Base-by-base conservation (phyloP, 2,113 vertebrate genomes). In the Pluvianellus socialis region DNA sequence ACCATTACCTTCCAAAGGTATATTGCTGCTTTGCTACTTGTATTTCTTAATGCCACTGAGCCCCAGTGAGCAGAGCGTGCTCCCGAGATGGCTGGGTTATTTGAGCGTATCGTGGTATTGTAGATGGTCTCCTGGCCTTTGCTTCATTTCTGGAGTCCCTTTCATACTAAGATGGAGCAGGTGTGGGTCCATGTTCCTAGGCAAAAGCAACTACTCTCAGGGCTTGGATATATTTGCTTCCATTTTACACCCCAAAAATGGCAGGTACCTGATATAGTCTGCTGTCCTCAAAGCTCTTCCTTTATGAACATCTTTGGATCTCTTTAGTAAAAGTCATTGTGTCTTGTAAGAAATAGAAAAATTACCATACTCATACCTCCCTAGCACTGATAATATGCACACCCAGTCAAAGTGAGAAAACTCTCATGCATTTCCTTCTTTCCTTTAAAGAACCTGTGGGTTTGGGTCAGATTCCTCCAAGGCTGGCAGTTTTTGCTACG, bases 81-180 rank as follows among this genome's bases (percentile, higher is more conserved):
- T 58, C 42, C 21, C 0, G 2, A 49, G 47, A 59, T 55, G 49
- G 17, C 26, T 9, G 27, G 18, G 11, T 75, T 50, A 68, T 71
- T 79, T 0, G 4, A 76, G 30, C 1, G 0, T 55, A 11, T 59
- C 0, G 0, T 59, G n/a, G 10, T 45, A 65, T 13, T 13, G 3
- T 2, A 1, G 17, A 33, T 73, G 33, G 53, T 73, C 27, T 93
- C 17, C 53, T 73, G 71, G 26, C 22, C 22, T 10, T 61, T 65
- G 8, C 12, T 73, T 53, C 7, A 22, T 52, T 91, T 59, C 50
- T 80, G 35, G n/a, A 92, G 68, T 86, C 20, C 15, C 30, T 72
- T 83, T 38, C 28, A 4, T 4, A 23, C 9, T 42, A 65, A 42
- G 28, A 65, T 18, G 7, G 12, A 42, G 53, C 53, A 56, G 62